phyloP scores from a whole-genome alignment of 2,888 invertebrate species.

The Tolmerus cingulatus region DNA sequence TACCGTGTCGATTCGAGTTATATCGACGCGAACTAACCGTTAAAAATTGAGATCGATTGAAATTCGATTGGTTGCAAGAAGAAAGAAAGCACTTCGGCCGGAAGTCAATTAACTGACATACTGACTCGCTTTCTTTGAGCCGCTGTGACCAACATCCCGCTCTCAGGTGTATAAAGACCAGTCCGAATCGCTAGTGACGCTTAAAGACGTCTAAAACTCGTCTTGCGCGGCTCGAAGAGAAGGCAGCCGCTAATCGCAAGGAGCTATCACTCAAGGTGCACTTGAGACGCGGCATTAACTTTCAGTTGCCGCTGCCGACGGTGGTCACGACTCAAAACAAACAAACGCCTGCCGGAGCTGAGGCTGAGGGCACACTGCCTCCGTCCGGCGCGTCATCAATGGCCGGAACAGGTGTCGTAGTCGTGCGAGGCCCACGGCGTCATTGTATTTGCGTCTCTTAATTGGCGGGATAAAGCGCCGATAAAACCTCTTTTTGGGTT shows the following conservation, averaged over 20 bases:
- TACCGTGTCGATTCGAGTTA: neutral
- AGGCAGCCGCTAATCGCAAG: constrained; percentile 11
- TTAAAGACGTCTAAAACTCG: constrained; percentile 16
- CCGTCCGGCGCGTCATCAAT: neutral
- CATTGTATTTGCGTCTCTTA: constrained; percentile 1
- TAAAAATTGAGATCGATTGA: constrained; percentile 41
- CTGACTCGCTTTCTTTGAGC: constrained; percentile 65
- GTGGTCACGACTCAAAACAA: constrained; percentile 14
- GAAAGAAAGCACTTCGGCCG: constrained; percentile 47
- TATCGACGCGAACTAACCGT: constrained; percentile 14
- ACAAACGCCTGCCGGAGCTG: constrained; percentile 1
- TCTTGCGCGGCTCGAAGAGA: neutral
- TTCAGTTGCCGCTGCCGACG: constrained; percentile 3
- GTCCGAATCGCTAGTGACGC: neutral
- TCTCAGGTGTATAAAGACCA: constrained; percentile 30
- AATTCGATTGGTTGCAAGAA: constrained; percentile 26
- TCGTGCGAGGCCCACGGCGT: neutral
- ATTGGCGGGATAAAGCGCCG: neutral
- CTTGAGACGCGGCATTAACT: neutral
- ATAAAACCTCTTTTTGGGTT: neutral
- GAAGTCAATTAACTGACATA: constrained; percentile 63
- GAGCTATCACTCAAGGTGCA: constrained; percentile 3
- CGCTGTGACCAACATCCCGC: constrained; percentile 49
- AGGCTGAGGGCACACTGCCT: neutral
- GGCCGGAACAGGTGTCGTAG: neutral